Conservation (phyloP, 2,113 vertebrate genomes). For the Chrysemys picta region DNA sequence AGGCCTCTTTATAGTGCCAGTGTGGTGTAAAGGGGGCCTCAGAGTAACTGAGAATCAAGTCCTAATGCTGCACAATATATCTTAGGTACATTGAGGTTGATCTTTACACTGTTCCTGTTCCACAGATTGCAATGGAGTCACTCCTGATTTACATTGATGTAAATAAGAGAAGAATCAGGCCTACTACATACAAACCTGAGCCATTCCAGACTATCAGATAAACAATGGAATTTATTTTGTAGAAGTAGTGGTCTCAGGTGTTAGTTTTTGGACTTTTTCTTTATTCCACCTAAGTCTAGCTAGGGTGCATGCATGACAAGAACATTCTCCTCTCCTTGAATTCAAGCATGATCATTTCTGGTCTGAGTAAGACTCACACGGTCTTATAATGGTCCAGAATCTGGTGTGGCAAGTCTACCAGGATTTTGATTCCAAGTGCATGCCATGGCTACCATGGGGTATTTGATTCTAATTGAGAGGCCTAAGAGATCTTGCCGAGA, state of each 20-base stretch:
- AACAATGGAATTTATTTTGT: not conserved
- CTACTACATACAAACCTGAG: not conserved
- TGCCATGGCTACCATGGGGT: not conserved
- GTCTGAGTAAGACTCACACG: not conserved
- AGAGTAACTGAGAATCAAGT: not conserved
- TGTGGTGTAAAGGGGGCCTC: not conserved
- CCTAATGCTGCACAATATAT: rapidly evolving
- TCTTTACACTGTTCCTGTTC: not conserved
- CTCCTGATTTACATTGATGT: not conserved
- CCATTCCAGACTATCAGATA: not conserved
- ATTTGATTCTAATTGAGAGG: not conserved
- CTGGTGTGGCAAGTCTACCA: not conserved
- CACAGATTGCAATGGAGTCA: not conserved
- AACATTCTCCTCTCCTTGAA: not conserved
- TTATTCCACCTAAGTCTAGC: not conserved
- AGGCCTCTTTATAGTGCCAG: not conserved
- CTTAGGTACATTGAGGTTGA: not conserved
- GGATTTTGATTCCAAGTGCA: not conserved
- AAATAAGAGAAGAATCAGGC: not conserved
- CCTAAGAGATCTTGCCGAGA: not conserved
- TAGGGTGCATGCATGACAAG: not conserved
- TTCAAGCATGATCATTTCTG: not conserved
- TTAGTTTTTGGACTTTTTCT: not conserved
- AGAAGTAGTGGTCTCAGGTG: not conserved
- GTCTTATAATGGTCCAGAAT: not conserved